These are phyloP conservation scores for Nymphalis polychloros DNA, from an alignment of 2,888 invertebrate species.

Conservation along the genomic window DNA sequence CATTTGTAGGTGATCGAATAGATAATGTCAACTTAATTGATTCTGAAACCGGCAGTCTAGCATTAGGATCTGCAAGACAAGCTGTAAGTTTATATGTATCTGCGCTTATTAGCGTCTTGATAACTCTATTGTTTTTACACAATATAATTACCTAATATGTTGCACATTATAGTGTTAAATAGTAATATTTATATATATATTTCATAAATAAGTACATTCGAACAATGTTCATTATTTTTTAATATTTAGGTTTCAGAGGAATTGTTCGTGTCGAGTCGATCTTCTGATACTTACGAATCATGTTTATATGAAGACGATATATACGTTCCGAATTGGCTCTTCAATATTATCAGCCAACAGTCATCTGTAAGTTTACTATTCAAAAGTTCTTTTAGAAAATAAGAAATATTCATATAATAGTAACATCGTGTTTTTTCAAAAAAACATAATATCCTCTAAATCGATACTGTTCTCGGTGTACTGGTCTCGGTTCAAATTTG, in stretches of 20 bases:
- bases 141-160: no score
- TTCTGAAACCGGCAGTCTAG: slow-evolving; percentile 65
- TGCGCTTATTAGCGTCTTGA: no score
- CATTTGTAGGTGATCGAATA: slow-evolving; percentile 56
- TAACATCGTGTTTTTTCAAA: no score
- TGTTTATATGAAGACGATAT: slow-evolving; percentile 64
- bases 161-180: no score
- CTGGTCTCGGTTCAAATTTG: no score
- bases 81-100: slow-evolving; percentile 49
- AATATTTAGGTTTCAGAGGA: slow-evolving; percentile 67
- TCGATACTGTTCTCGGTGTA: no score
- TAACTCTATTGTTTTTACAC: no score
- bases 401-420: no score
- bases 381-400: neutral
- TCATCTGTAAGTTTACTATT: slow-evolving; percentile 52
- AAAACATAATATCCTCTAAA: no score
- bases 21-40: slow-evolving; percentile 62
- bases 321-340: slow-evolving; percentile 71
- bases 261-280: slow-evolving; percentile 64
- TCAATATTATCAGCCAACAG: slow-evolving; percentile 64
- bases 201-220: no score
- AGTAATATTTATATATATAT: no score
- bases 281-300: slow-evolving; percentile 64
- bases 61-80: slow-evolving; percentile 54
- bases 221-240: neutral